These are phyloP conservation scores for Cheilinus undulatus DNA, from an alignment of 2,113 vertebrate genomes.

Conservation along the genomic window DNA sequence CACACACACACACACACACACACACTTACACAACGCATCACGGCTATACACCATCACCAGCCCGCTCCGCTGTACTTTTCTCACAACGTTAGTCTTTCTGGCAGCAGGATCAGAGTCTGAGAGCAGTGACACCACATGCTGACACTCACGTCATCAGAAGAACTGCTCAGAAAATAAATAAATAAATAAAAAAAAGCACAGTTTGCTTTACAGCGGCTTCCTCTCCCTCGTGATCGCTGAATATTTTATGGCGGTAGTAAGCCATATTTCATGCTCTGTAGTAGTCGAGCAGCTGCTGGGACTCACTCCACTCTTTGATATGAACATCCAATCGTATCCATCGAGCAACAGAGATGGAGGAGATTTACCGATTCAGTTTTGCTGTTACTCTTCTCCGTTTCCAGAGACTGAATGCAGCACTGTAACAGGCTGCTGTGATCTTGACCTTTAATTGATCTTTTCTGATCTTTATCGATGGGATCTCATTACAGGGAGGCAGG, in stretches of 20 bases:
- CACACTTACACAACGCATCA: neutral
- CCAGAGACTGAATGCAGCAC: neutral
- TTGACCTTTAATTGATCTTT: slow-evolving; percentile 40
- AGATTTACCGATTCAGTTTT: neutral
- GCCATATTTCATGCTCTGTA: slow-evolving; percentile 52
- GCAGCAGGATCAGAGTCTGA: slow-evolving; percentile 33
- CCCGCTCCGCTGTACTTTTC: neutral
- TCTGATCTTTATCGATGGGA: slow-evolving; percentile 59
- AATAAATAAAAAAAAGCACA: slow-evolving; percentile 35
- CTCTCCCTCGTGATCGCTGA: slow-evolving; percentile 50
- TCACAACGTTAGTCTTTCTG: neutral
- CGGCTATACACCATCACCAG: too few relatives aligned
- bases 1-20: too few relatives aligned
- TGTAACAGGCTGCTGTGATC: slow-evolving; percentile 18
- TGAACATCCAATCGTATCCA: slow-evolving; percentile 26
- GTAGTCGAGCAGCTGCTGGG: slow-evolving; percentile 30
- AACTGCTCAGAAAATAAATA: slow-evolving; percentile 14
- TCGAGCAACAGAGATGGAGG: neutral
- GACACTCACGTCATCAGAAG: slow-evolving; percentile 28
- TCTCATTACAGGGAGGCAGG: slow-evolving; percentile 20
- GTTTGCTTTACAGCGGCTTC: slow-evolving; percentile 55
- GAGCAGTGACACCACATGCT: slow-evolving; percentile 32
- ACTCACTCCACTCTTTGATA: slow-evolving; percentile 42
- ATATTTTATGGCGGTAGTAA: slow-evolving; percentile 67
- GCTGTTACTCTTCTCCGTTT: neutral